Base-by-base conservation (phyloP, 2,113 vertebrate species). In the Xiphophorus couchianus region DNA sequence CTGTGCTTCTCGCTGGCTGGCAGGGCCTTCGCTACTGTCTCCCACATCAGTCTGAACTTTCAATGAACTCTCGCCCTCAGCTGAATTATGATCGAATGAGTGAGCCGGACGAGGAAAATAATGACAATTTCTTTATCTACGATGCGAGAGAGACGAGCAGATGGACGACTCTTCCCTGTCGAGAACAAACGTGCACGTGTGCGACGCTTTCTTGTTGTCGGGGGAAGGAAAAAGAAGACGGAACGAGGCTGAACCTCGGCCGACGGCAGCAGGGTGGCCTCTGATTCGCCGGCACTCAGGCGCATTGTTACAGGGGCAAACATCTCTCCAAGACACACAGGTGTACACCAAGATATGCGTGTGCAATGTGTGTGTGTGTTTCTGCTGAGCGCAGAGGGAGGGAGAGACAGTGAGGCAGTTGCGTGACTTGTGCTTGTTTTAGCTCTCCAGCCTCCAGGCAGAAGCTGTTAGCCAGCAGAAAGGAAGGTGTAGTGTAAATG, bases 401-500 rank as follows among this genome's bases (percentile, higher is more conserved):
- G 68, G 74, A 71, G 22, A 70, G 73, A n/a, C 51, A n/a, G 22
- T 54, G 51, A 72, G 66, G 77, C 68, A 29, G 66, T 95, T 95
- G 93, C 91, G 92, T 95, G 94, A 95, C 93, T 94, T 79, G 80
- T 81, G 80, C 78, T 92, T 86, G 88, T 87, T 93, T 93, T 82
- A 84, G 86, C 84, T 81, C 78, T 82, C 67, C 51, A 74, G 71
- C 88, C 89, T 86, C 29, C 75, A 74, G 90, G 90, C 85, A 66
- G 83, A 81, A 87, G 90, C 93, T 93, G 92, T 93, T 91, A 88
- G 84, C 89, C 80, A 89, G 85, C 86, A 92, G 86, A 92, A 92
- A 90, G 82, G 84, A 91, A 65, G 89, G 89, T 91, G 84, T 90
- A 90, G 88, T 85, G 87, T 86, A 92, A 92, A 91, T 93, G 86